Percentiles rank a stretch among this genome's conserved stretches.
These are phyloP conservation scores for Arion vulgaris DNA, from an alignment of 1,140 invertebrate genomes.

Conservation along the genomic window DNA sequence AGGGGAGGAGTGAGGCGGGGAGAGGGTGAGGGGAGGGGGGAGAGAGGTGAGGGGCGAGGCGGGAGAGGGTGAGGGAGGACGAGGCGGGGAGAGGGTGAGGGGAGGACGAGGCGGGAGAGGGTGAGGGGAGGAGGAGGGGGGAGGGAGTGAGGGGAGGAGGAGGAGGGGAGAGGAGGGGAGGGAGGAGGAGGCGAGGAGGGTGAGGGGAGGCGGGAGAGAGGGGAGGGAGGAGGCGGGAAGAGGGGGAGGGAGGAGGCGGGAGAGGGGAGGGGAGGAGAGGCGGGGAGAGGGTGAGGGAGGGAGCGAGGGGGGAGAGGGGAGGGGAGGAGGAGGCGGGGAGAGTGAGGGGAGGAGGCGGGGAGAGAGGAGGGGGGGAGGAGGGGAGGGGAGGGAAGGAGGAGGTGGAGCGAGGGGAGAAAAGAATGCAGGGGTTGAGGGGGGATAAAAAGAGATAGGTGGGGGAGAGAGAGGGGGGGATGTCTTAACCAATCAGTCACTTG, in stretches of 20 bases:
- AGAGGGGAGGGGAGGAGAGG: too few species aligned
- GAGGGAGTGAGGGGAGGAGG: neutral
- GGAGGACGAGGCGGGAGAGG: neutral
- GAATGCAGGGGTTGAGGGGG: neutral
- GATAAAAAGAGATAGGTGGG: conserved; percentile 8
- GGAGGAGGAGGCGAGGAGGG: neutral
- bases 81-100: neutral
- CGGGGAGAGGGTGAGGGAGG: too few species aligned
- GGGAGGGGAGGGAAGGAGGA: neutral
- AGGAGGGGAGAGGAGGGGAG: neutral
- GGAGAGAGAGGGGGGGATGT: neutral
- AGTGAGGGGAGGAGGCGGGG: too few species aligned
- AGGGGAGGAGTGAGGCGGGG: neutral
- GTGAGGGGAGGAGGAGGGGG: neutral
- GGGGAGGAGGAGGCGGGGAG: neutral
- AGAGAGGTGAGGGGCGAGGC: neutral
- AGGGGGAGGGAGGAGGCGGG: neutral
- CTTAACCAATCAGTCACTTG: too few species aligned
- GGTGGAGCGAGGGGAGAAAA: neutral
- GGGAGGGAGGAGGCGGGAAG: neutral
- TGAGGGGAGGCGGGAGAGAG: neutral
- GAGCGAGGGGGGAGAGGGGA: too few species aligned
- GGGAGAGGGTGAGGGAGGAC: neutral
- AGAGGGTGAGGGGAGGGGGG: neutral
- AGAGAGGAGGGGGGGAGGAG: neutral